Conservation (phyloP, 2,797 vertebrate genomes). For the Enteromius unitaeniatus region DNA sequence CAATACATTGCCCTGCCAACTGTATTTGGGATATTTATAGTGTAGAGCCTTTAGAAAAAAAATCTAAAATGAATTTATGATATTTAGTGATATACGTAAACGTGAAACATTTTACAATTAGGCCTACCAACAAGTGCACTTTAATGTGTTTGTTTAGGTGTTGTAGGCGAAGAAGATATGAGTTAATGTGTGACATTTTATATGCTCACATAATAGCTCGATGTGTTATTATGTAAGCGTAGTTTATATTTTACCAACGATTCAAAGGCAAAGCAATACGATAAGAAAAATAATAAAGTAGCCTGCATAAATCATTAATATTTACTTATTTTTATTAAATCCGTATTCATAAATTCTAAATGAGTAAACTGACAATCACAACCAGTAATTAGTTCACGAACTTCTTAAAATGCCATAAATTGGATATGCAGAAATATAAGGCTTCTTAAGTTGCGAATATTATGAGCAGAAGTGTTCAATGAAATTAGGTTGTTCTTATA, state of each 20-base stretch:
- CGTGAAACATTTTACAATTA: background rate
- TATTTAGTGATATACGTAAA: too few species aligned
- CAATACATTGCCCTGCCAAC: constrained; percentile 19
- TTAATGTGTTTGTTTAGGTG: constrained; percentile 12
- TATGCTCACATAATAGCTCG: constrained; percentile 11
- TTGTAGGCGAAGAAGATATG: background rate
- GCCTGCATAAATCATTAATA: background rate
- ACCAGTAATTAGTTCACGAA: background rate
- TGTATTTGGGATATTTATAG: constrained; percentile 60
- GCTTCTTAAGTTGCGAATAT: background rate
- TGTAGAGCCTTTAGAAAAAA: constrained; percentile 10
- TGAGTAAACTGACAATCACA: background rate
- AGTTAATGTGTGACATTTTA: constrained; percentile 38
- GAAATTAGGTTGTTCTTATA: background rate
- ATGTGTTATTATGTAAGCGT: constrained; percentile 17
- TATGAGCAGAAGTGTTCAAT: background rate
- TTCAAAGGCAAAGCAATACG: background rate
- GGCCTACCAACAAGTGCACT: background rate
- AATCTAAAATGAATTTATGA: background rate
- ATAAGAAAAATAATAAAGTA: background rate
- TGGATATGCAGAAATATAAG: background rate
- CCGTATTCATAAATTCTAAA: background rate
- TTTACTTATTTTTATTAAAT: background rate
- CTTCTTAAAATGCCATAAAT: background rate
- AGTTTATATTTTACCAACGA: background rate